Base-by-base conservation (phyloP, 92 coral and sea anemone species). In the Phymanthus crucifer region DNA sequence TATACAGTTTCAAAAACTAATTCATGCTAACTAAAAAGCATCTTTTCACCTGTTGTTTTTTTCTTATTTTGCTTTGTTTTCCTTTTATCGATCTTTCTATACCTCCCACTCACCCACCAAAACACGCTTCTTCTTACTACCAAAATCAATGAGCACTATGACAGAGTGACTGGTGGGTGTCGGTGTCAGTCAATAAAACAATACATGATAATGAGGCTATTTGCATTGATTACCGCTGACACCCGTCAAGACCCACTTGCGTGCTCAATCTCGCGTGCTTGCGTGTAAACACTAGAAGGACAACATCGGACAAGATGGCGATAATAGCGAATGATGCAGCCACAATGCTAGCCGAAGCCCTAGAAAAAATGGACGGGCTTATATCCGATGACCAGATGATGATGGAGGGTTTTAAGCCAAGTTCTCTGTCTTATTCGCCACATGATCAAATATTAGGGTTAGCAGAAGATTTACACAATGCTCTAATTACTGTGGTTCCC, bases 261-360 rank as follows among this genome's bases (percentile, higher is more conserved):
- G 32, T 33, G 32, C 34, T 23, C 45, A 64, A 54, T 29, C 21
- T 3, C 13, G 6, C 21, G n/a, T n/a, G n/a, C n/a, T n/a, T n/a
- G n/a, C n/a, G n/a, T n/a, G n/a, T n/a, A n/a, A n/a, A n/a, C n/a
- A n/a, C n/a, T n/a, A n/a, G n/a, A 10, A 40, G n/a, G 37, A 78
- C 21, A 61, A 16, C n/a, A n/a, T n/a, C n/a, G n/a, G n/a, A n/a
- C 90, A 93, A 93, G 74, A 95, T 93, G 99, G 99, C 99, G 97
- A 90, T 87, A 17, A 91, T 86, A 23, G 95, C 93, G 13, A 89
- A 78, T 61, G 99, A 96, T 85, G 98, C 95, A 32, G 94, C 99
- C 40, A 86, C 90, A 31, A 93, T 94, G 90, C 82, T 96, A 71
- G 99, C 98, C 14, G 99, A 96, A 83, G 99, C 99, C 81, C 74